Evolutionary conservation across 2,888 invertebrate genomes (phyloP), one percentile per base, ranked within the genome.

Genomic region (Falcaria lacertinaria): DNA sequence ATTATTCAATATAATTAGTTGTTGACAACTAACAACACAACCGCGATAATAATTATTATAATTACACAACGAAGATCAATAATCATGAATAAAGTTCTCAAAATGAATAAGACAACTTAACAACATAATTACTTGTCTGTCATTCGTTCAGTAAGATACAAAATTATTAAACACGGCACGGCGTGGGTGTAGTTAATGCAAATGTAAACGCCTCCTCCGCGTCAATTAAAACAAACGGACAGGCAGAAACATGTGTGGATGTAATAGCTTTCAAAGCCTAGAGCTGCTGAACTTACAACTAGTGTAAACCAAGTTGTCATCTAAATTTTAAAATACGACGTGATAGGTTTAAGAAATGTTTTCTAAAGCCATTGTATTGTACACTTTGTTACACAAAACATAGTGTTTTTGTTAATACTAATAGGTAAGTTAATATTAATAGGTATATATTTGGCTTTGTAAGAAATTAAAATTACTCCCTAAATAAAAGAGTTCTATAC

Each of bases 201-300:
- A 37, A 25, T 15, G 37, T 37, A 28, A 28, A 28, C 28, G 28
- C 28, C 28, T 28, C 11, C 37, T 37, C 37, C 8, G 8, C 37
- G 25, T 22, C 25, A 37, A 22, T 37, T 37, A 37, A 36, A 25
- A 37, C 37, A 37, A 37, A 37, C 37, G 22, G 37, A 22, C 36
- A 36, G 7, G 22, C 15, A 37, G 35, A 36, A 36, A 37, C 28
- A 28, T 1, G 28, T 11, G 11, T 15, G 22, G 15, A 36, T 6
- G 19, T 14, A 36, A 11, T 13, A 11, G 13, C 22, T 28, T 28
- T 28, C 11, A 11, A 28, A 28, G 28, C 28, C 28, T 11, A 28
- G 11, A 2, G 11, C 28, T 28, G 8, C 3, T 1, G 28, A 6
- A 3, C 11, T 3, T 28, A 28, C 1, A 28, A 3, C 28, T 11